Evolutionary conservation across 2,113 vertebrate species (phyloP), one percentile per base, ranked within the genome.

Genomic region (Enhydra lutris): DNA sequence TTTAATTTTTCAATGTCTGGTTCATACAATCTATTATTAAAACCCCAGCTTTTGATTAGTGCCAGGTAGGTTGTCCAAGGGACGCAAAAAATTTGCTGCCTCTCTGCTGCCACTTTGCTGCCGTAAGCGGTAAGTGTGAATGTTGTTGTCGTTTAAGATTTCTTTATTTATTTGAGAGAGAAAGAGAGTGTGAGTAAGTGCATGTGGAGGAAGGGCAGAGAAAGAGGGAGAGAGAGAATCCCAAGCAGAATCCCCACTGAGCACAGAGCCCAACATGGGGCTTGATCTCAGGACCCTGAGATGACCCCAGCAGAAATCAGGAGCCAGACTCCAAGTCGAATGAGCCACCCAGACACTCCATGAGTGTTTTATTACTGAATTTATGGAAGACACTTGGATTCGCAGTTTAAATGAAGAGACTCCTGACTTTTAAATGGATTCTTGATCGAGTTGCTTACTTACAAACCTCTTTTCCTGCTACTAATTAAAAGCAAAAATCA

Each of bases 401-500:
- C n/a, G 18, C 12, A 50, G 10, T n/a, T 84, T 82, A 91, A 89
- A 82, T 36, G 31, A 78, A 91, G 89, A 93, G 20, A 63, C 7
- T 42, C 92, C 4, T 50, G 39, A 67, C 21, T 67, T 92, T 93
- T 96, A 93, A 82, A 83, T 95, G 14, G 5, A 63, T 93, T 93
- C 8, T 93, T 78, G 39, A 91, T 95, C 17, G 23, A 79, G 6
- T 59, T 36, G 36, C n/a, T 69, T 9, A 89, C 34, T 86, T 73
- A 52, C 2, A 47, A 91, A 61, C 26, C 14, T 36, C 26, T 85
- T 97, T 89, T 74, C 18, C 23, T 89, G 24, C 36, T 78, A 24
- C n/a, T 88, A 65, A 74, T 59, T 95, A 91, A 91, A 71, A 96
- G 65, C 6, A 85, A 81, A 93, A 86, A 63, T 65, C 36, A 69